These are phyloP conservation scores for Stramonita haemastoma DNA, from an alignment of 2,888 invertebrate genomes.

Conservation along the genomic window DNA sequence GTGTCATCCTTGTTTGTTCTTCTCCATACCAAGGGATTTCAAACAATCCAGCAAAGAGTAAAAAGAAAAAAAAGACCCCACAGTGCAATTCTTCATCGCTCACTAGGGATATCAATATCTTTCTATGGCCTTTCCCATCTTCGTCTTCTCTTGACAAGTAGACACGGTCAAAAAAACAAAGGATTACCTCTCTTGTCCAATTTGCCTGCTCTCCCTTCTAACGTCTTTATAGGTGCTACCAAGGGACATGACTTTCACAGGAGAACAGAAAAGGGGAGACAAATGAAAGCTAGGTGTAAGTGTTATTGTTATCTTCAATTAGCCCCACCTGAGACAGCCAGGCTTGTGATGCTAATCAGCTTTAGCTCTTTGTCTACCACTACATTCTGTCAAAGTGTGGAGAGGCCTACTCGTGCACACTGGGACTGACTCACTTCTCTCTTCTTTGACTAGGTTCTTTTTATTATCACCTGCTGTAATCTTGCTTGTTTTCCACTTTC, in stretches of 20 bases:
- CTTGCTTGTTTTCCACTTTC: too few relatives aligned
- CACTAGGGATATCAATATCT: too few relatives aligned
- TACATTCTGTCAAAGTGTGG: neutral
- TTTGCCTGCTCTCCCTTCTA: conserved; percentile 16
- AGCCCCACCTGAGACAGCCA: conserved; percentile 10
- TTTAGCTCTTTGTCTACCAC: conserved; percentile 1
- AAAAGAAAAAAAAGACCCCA: too few relatives aligned
- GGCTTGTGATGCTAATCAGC: conserved; percentile 16
- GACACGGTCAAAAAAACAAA: conserved; percentile 19
- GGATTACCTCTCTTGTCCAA: conserved; percentile 26
- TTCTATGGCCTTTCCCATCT: too few relatives aligned
- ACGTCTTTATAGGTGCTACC: conserved; percentile 17
- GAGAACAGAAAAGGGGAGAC: conserved; percentile 25
- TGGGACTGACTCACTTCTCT: too few relatives aligned
- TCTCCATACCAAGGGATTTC: too few relatives aligned
- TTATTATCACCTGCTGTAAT: too few relatives aligned
- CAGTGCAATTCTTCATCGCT: too few relatives aligned
- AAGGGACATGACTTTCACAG: conserved; percentile 18
- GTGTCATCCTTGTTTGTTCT: too few relatives aligned
- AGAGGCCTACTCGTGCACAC: too few relatives aligned
- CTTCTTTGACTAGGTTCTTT: too few relatives aligned
- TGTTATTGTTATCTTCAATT: conserved; percentile 21
- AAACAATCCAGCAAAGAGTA: too few relatives aligned
- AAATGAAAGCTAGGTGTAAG: conserved; percentile 25
- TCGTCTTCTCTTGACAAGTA: neutral